Base-by-base conservation (phyloP, 2,888 invertebrate genomes). In the Agrochola litura region DNA sequence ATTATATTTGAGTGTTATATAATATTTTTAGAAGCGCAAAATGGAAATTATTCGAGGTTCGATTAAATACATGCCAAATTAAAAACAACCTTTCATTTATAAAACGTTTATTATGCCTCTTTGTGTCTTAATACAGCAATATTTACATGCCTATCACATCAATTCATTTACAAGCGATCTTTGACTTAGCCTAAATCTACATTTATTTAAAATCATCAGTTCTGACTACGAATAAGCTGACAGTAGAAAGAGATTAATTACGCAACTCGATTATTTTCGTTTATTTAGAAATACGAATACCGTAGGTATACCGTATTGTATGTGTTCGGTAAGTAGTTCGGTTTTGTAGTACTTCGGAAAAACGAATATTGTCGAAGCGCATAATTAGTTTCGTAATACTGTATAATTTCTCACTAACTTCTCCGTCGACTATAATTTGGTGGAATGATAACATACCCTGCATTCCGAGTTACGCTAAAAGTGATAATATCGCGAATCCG, bases 51-150 rank as follows among this genome's bases (percentile, higher is more conserved):
- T 49, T 30, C 8, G 2, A 16, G 9, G 16, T 16, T n/a, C 37
- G 2, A 52, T 16, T 30, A 49, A 67, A 67, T 56, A 37, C 37
- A n/a, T 58, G 37, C 19, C 2, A 41, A 41, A 68, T 41, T 16
- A 56, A 43, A 73, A 65, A 37, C 43, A 25, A 37, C 5, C 1
- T 12, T 41, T 58, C 30, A 71, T 67, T 56, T 86, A 83, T 67
- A 85, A 85, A 83, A 85, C 73, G 22, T 85, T 85, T 83, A 83
- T 71, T 83, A 83, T 82, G 75, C 68, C 49, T 72, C 58, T 82
- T 73, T 73, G 49, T 73, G 67, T 72, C 81, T 37, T 76, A 49
- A 49, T n/a, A 71, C 46, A 82, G 73, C 68, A 66, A 74, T 85
- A 83, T 85, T 74, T 83, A 86, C 83, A 86, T 30, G 83, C 82